A percentile compares a stretch with the other conserved stretches of the same genome.
Conservation (phyloP, 2,888 invertebrate species). For the Drosophila hawaiiensis region DNA sequence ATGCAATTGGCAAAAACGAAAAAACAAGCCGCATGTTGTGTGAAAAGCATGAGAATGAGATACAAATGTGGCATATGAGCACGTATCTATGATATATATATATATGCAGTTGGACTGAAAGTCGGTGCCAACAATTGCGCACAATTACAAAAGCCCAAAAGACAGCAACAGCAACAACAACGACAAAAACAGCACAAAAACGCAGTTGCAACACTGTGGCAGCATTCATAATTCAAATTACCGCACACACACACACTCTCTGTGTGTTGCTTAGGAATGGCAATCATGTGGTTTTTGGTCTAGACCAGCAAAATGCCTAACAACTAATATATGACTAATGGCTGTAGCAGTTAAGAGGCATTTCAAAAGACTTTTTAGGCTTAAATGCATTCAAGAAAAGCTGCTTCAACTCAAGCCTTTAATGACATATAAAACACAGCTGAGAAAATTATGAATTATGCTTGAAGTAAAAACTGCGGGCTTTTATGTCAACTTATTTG, state of each 20-base stretch:
- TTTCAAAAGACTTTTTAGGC: conserved; percentile 5
- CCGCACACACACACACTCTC: background rate
- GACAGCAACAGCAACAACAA: conserved; percentile 47
- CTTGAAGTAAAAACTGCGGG: background rate
- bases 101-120: conserved; percentile 4
- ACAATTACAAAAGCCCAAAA: conserved; percentile 61
- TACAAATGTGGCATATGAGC: conserved; percentile 49
- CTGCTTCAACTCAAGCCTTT: background rate
- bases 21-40: conserved; percentile 27
- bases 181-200: conserved; percentile 32
- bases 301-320: conserved; percentile 13
- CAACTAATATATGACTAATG: conserved; percentile 20
- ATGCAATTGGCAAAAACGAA: conserved; percentile 54
- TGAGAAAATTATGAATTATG: background rate
- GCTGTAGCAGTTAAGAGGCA: conserved; percentile 4
- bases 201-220: conserved; percentile 65
- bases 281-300: conserved; percentile 44
- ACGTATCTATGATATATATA: background rate
- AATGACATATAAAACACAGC: conserved; percentile 1
- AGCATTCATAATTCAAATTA: conserved; percentile 70
- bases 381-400: conserved; percentile 8
- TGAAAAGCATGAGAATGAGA: conserved; percentile 39
- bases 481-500: background rate
- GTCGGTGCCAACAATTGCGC: conserved; percentile 53
- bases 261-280: conserved; percentile 22